Base-by-base conservation (phyloP, 92 coral and sea anemone species). In the Actinernus sp. region DNA sequence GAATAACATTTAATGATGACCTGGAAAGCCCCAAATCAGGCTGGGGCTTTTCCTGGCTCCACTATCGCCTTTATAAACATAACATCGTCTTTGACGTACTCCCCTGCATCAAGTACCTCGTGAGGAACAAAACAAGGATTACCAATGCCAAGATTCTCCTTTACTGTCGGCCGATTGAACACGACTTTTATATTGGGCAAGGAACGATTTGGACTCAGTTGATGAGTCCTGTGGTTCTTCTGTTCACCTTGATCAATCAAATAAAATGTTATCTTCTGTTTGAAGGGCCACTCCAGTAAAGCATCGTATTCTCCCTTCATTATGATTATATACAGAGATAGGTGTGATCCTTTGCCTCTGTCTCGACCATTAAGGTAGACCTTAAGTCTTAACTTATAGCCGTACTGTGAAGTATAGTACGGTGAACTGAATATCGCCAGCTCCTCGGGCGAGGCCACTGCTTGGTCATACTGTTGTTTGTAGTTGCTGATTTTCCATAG, bases 241-340 rank as follows among this genome's bases (percentile, higher is more conserved):
- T 68, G 71, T 25, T 95, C 99, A 49, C 99, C 60, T 65, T 95
- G 99, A 58, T 95, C 99, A 45, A 88, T 67, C 39, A 95, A 76
- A 55, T 74, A 91, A 48, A 95, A 95, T 3, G 99, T 95, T 57
- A 95, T 92, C 76, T 91, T 95, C 65, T 91, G 96, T 27, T 95
- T 95, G 76, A 91, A 95, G 56, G 99, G 99, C 98, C 98, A 94
- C 67, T 91, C 98, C 19, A 94, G 50, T 25, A 94, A 56, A 4
- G 95, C 90, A 31, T 94, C 98, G 51, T 91, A 94, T 11, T 91
- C 99, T 0, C 99, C 99, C 55, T 81, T 95, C 99, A 95, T 95
- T 36, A 95, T 95, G 20, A 95, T 95, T 18, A 95, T 88, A 48
- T 95, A 95, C 58, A 95, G 74, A 7, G 99, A 95, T 21, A 95